phyloP scores from a whole-genome alignment of 2,113 vertebrate species.

The Indri indri region DNA sequence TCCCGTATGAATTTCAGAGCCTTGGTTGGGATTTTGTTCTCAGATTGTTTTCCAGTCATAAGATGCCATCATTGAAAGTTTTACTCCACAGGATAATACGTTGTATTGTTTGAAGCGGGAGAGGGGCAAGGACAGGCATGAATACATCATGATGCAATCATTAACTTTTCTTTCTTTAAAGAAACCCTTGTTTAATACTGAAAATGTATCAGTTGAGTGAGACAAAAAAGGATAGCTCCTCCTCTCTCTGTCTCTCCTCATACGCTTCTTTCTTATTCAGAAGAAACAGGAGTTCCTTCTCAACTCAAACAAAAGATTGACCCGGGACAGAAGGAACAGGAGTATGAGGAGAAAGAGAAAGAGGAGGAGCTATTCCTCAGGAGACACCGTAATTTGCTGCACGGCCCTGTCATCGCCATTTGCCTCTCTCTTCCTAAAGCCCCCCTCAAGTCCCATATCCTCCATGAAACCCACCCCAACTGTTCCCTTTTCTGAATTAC shows the following conservation, averaged over 20 bases:
- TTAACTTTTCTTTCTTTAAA: not conserved
- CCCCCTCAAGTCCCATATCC: not conserved
- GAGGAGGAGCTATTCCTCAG: not conserved
- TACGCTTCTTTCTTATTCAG: not conserved
- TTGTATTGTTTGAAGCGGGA: not conserved
- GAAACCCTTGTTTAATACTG: not conserved
- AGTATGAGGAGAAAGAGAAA: no score
- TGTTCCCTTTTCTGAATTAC: not conserved
- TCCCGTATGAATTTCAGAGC: not conserved
- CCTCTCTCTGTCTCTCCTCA: not conserved
- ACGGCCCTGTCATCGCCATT: not conserved
- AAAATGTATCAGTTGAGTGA: not conserved
- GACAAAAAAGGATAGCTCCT: not conserved
- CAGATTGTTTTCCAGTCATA: constrained; percentile 30
- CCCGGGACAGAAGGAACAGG: no score
- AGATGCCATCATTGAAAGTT: not conserved
- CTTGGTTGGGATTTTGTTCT: not conserved
- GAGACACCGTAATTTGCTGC: not conserved
- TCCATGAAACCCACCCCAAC: not conserved
- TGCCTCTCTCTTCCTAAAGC: not conserved
- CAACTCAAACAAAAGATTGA: no score
- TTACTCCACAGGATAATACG: constrained; percentile 35
- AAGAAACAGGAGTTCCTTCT: not conserved
- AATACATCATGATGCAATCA: not conserved
- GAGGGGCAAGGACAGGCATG: not conserved